Conservation (phyloP, 2,888 invertebrate genomes). For the Caenorhabditis becei region DNA sequence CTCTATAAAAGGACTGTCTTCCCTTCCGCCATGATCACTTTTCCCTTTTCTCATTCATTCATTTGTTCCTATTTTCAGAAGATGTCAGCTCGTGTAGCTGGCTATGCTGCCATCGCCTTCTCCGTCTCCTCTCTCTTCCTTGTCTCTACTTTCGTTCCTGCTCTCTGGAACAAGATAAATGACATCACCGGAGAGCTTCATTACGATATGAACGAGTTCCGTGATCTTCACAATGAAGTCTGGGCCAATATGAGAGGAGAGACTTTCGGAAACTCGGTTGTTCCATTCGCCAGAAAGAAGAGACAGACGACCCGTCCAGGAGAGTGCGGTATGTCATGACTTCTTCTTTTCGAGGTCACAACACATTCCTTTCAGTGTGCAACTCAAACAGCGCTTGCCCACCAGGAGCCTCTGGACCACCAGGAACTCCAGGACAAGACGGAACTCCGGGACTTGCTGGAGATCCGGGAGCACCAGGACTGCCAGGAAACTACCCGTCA, state of each 20-base stretch:
- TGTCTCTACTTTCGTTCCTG: constrained; percentile 66
- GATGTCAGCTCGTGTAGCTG: constrained; percentile 70
- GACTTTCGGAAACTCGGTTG: constrained; percentile 60
- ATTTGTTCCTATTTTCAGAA: too few relatives aligned
- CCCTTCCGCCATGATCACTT: constrained; percentile 10
- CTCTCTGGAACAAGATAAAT: constrained; percentile 66
- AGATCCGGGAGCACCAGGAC: constrained; percentile 64
- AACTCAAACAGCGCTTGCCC: constrained; percentile 67
- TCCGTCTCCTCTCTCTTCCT: constrained; percentile 61
- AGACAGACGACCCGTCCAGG: constrained; percentile 67
- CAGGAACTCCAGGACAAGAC: constrained; percentile 66
- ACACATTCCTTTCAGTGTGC: constrained; percentile 56
- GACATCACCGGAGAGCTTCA: constrained; percentile 67
- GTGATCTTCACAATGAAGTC: constrained; percentile 65
- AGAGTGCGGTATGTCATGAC: constrained; percentile 58
- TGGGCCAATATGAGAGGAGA: constrained; percentile 62
- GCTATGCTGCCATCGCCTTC: constrained; percentile 70
- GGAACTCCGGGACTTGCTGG: constrained; percentile 68
- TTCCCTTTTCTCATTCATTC: too few relatives aligned
- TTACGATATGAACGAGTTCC: constrained; percentile 66
- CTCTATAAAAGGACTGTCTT: constrained; percentile 31
- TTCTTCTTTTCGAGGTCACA: not conserved
- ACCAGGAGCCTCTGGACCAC: constrained; percentile 64
- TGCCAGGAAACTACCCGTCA: constrained; percentile 73
- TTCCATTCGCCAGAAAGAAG: constrained; percentile 68